A percentile compares a stretch with the other conserved stretches of the same genome.
Evolutionary conservation across 2,888 invertebrate species (phyloP).

Genomic region (Phorcus lineatus): DNA sequence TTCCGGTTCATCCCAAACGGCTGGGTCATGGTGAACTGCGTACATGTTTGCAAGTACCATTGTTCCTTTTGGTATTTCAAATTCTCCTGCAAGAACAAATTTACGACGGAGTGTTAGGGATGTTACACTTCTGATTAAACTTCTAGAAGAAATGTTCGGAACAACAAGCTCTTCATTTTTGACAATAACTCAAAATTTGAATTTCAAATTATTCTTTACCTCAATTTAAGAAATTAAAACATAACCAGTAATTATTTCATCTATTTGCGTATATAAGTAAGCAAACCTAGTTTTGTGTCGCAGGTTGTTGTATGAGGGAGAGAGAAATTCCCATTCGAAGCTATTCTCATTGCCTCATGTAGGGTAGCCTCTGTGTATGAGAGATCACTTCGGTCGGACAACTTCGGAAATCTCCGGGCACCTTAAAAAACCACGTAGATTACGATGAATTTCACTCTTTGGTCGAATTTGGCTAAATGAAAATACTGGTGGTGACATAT

Average conservation of each 20-base stretch:
- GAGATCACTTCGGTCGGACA: conserved; percentile 9
- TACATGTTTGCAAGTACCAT: conserved; percentile 52
- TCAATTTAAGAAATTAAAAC: too few species aligned
- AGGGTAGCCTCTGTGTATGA: conserved; percentile 38
- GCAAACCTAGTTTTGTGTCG: conserved; percentile 30
- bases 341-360: conserved; percentile 35
- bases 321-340: conserved; percentile 28
- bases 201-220: too few species aligned
- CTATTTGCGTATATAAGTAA: not conserved
- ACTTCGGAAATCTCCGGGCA: conserved; percentile 30
- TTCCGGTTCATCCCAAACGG: conserved; percentile 51
- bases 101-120: too few species aligned
- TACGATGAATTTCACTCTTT: too few species aligned
- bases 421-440: not conserved
- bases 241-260: too few species aligned
- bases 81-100: conserved; percentile 43
- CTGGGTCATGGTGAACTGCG: conserved; percentile 55
- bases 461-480: too few species aligned
- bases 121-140: too few species aligned
- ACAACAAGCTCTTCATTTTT: too few species aligned
- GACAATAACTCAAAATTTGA: too few species aligned
- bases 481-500: not conserved
- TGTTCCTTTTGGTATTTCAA: conserved; percentile 56
- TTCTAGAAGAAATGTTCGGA: too few species aligned
- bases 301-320: conserved; percentile 33